A percentile compares a stretch with the other conserved stretches of the same genome.
Evolutionary conservation across 2,113 vertebrate genomes (phyloP).

Genomic region (Saimiri boliviensis): DNA sequence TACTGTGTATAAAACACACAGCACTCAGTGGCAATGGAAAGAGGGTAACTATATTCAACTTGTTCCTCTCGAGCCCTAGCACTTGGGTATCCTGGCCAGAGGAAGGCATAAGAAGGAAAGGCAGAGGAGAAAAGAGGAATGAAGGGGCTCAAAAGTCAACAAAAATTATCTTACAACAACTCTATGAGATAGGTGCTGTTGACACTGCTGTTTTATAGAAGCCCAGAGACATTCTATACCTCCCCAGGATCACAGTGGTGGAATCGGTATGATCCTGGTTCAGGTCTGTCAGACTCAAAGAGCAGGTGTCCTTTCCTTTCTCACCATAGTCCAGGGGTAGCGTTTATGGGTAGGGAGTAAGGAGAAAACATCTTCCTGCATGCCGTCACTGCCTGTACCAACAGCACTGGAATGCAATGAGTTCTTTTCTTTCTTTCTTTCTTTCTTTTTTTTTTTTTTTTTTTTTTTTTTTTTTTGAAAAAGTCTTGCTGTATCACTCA

Average conservation of each 20-base stretch:
- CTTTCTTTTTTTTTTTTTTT: no score
- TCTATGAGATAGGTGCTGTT: no score
- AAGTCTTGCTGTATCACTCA: no score
- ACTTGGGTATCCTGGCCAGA: not conserved
- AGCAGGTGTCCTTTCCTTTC: not conserved
- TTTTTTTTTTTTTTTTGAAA: no score
- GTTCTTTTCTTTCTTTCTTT: not conserved
- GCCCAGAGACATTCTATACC: not conserved
- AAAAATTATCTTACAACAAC: not conserved
- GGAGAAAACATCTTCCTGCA: rapidly evolving
- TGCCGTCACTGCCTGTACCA: not conserved
- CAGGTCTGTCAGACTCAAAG: not conserved
- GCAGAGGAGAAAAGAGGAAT: not conserved
- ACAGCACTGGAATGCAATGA: not conserved
- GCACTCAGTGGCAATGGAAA: not conserved
- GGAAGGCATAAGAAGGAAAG: not conserved
- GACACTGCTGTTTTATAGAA: not conserved
- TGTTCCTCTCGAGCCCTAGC: not conserved
- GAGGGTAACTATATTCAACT: not conserved
- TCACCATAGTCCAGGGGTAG: not conserved
- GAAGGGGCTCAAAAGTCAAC: not conserved
- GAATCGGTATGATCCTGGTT: not conserved
- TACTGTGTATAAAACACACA: not conserved
- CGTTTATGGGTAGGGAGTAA: not conserved
- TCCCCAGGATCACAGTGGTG: not conserved